Conservation (phyloP, 2,113 vertebrate genomes). For the Cochlearius cochlearius region DNA sequence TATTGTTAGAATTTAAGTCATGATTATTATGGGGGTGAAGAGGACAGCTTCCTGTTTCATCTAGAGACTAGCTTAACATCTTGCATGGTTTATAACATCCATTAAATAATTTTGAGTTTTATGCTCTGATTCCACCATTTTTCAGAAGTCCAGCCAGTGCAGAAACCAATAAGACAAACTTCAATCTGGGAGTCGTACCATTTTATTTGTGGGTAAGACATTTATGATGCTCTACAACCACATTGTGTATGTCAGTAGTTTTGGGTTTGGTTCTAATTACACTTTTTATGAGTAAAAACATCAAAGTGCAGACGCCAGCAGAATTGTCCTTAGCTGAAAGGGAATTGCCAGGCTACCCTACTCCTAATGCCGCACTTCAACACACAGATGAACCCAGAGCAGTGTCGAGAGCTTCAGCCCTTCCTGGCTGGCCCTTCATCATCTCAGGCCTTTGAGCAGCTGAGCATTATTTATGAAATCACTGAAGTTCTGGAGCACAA, state of each 20-base stretch:
- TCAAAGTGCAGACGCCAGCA: neutral
- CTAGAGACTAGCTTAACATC: neutral
- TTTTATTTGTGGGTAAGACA: neutral
- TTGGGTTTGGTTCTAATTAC: neutral
- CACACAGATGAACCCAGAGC: neutral
- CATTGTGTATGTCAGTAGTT: neutral
- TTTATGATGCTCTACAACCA: neutral
- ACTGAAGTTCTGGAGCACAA: neutral
- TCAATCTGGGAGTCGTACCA: neutral
- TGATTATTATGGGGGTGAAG: neutral
- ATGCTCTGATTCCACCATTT: neutral
- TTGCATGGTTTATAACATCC: neutral
- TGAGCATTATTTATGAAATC: neutral
- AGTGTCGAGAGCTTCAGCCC: no score
- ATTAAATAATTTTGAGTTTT: neutral
- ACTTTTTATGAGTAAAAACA: neutral
- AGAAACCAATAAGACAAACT: neutral
- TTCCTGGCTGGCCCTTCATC: neutral
- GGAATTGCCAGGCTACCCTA: neutral
- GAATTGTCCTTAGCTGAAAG: neutral
- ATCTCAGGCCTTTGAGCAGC: neutral
- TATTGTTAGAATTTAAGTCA: neutral
- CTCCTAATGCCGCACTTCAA: neutral
- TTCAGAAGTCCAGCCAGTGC: neutral
- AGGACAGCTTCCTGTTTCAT: neutral